Evolutionary conservation across 2,797 vertebrate species (phyloP).

Genomic region (Eupleurogrammus muticus): DNA sequence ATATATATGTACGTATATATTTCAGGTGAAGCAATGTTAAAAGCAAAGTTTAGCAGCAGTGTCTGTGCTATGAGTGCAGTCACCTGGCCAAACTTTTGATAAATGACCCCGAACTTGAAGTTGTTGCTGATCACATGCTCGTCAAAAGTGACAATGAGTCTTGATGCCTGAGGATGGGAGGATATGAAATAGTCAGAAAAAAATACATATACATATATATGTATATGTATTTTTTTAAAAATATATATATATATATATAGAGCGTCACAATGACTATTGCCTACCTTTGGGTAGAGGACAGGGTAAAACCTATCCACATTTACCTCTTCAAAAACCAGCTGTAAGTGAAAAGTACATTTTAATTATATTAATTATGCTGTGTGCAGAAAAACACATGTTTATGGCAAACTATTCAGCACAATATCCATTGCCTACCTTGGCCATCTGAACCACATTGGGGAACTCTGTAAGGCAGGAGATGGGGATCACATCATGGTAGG

Average conservation of each 20-base stretch:
- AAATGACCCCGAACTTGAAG: slow-evolving; percentile 98
- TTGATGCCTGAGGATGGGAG: slow-evolving; percentile 86
- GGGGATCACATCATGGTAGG: slow-evolving; percentile 95
- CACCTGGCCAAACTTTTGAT: slow-evolving; percentile 97
- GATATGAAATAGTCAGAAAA: not conserved
- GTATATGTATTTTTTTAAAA: too few species aligned
- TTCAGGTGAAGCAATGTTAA: slow-evolving; percentile 20
- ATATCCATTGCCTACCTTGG: slow-evolving; percentile 86
- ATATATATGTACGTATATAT: too few species aligned
- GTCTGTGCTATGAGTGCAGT: slow-evolving; percentile 46
- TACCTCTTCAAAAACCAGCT: slow-evolving; percentile 96
- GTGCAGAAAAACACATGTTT: not conserved
- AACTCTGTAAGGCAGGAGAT: slow-evolving; percentile 99
- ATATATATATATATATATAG: not conserved
- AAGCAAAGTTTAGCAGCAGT: slow-evolving; percentile 12
- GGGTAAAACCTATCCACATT: slow-evolving; percentile 98
- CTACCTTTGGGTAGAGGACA: slow-evolving; percentile 97
- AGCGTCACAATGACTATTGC: not conserved
- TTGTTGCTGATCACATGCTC: slow-evolving; percentile 99
- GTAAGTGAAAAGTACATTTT: slow-evolving; percentile 19
- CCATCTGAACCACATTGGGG: slow-evolving; percentile 98
- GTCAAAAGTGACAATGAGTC: slow-evolving; percentile 95
- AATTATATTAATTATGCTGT: not conserved
- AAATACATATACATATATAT: not conserved
- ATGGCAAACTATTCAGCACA: not conserved